These are phyloP conservation scores for Bufotes viridis DNA, from an alignment of 2,797 vertebrate species.

Conservation along the genomic window DNA sequence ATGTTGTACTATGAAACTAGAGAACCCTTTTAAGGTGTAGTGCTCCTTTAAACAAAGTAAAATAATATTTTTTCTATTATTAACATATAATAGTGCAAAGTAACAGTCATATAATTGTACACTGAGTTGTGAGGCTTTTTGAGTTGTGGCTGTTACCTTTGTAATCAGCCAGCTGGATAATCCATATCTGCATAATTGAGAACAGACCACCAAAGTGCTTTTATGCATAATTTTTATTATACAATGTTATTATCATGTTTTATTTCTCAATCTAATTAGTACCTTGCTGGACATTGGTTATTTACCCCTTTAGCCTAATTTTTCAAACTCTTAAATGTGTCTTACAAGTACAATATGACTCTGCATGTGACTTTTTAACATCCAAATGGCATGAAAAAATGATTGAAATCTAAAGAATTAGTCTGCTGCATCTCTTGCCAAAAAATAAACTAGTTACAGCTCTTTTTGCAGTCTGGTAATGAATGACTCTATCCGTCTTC, in stretches of 20 bases:
- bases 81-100: neutral
- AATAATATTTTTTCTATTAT: neutral
- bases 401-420: constrained; percentile 42
- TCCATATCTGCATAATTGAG: neutral
- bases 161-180: neutral
- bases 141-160: neutral
- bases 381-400: constrained; percentile 22
- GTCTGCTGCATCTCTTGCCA: constrained; percentile 19
- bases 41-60: neutral
- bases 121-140: neutral
- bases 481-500: constrained; percentile 40
- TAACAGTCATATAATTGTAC: constrained; percentile 11
- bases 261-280: neutral
- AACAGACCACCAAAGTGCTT: neutral
- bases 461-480: constrained; percentile 50
- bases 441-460: constrained; percentile 34
- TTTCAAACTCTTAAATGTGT: neutral
- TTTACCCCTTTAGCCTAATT: neutral
- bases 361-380: neutral
- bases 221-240: neutral
- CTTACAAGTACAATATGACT: neutral
- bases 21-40: neutral
- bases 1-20: too few relatives aligned
- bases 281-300: neutral
- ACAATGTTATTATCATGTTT: neutral